Base-by-base conservation (phyloP, 2,888 invertebrate genomes). In the Hirtodrosophila trivittata region DNA sequence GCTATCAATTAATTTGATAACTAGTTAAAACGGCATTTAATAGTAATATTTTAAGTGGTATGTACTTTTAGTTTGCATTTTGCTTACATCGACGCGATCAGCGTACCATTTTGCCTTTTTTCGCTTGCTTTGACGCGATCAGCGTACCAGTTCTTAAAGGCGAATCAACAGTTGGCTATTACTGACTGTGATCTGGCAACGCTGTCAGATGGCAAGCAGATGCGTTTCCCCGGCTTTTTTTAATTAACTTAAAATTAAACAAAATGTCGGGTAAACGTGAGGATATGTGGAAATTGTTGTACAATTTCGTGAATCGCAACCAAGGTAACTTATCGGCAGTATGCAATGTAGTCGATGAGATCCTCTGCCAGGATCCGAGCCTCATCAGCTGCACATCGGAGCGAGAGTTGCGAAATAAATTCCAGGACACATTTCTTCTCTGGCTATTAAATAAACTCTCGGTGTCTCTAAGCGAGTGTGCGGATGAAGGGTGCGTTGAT, bases 261-360 rank as follows among this genome's bases (percentile, higher is more conserved):
- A 62, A 43, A 13, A 89, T 89, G 89, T 67, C 89, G n/a, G 76
- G 54, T 7, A 80, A 78, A 1, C 88, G 88, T 0, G 88, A 86
- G 50, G 89, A 89, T 55, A 90, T 89, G 80, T 89, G 89, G 89
- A 87, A 86, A 38, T 66, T 90, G 50, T 69, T 89, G 1, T 89
- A 89, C 59, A 88, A 74, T 45, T 64, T 89, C 39, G 88, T 90
- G 0, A 87, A 86, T 38, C 78, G 86, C 1, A 86, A 77, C 41
- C 76, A 80, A 10, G 56, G 58, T 1, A 81, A 86, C 42, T 32
- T 87, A 3, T 65, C 70, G 12, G 80, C 86, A 30, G 73, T 87
- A 0, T 87, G 86, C 51, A 74, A 66, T 1, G 82, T 83, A 10
- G 86, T 89, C 6, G 88, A 89, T 43, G 84, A 87, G 9, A 88